Base-by-base conservation (phyloP, 2,888 invertebrate species). In the Volucella inanis region DNA sequence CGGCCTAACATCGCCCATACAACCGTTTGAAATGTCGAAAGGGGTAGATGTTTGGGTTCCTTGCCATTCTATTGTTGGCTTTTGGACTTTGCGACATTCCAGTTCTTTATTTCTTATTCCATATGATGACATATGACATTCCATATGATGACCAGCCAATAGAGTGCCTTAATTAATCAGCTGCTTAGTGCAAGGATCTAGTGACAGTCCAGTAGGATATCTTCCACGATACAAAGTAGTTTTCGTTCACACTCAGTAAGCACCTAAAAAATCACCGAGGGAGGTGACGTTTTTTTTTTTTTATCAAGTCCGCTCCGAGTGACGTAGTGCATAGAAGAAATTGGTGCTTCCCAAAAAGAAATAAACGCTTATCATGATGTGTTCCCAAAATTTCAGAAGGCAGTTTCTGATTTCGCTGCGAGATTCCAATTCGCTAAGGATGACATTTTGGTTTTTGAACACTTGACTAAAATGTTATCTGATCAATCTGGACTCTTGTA, bases 221-320 rank as follows among this genome's bases (percentile, higher is more conserved):
- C 77, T 91, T 12, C 91, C 91, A 2, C 89, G 88, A n/a, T 91
- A 91, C 77, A 89, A 90, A 39, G 89, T 88, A 78, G 87, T 92
- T 0, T 88, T 88, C 11, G 89, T 91, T 2, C 62, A 87, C 2
- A 50, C 92, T 2, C 87, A 76, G 89, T 18, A 89, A 88, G 38
- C 71, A 76, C 6, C 87, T 74, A n/a, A 71, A 92, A 0, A 89
- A 15, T 18, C 1, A 18, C 71, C 75, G 68, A 55, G 88, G 14
- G 87, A 89, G 89, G 18, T 91, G 38, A 87, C 88, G 3, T 93
- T 94, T 81, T 95, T 95, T 88, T 2, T 93, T 94, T 81, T 95
- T 95, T 88, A 91, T 94, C 0, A 95, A 95, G 89, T 92, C 93
- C 8, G 90, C 94, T 68, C 95, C 95, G 0, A 91, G 91, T 75